Base-by-base conservation (phyloP, 2,113 vertebrate genomes). In the Muntiacus muntjak region DNA sequence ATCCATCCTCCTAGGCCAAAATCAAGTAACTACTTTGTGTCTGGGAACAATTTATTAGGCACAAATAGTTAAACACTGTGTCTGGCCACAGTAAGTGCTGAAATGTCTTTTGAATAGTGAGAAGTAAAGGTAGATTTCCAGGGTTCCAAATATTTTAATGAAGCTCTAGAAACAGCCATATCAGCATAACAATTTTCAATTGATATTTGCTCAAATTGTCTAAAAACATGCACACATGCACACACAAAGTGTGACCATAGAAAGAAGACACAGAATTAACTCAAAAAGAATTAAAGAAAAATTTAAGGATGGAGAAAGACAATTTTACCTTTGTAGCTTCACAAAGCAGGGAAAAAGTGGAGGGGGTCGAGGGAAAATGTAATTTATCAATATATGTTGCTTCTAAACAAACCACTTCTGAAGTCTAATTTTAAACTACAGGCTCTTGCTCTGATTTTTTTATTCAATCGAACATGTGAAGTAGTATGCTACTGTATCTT, bases 271-370 rank as follows among this genome's bases (percentile, higher is more conserved):
- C 2, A 83, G 40, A 79, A 91, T 57, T 52, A 95, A 84, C 15
- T 94, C 40, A 36, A 30, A 90, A 93, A 93, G 36, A 96, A 82
- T 47, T 79, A 57, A 96, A 89, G 47, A 96, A 86, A 83, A 89
- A 87, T 21, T 67, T 62, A 94, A 87, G n/a, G 10, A 71, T 43
- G 9, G 16, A 36, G 67, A 85, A 96, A 93, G 17, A 87, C 45
- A 16, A 81, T 54, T 40, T 47, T 7, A 52, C 16, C 30, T 87
- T 90, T 95, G 83, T 62, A 89, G 54, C 43, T 95, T 7, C 26
- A 82, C 28, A 13, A 43, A 9, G 9, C 64, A 7, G 47, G 14
- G 9, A 55, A 0, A 7, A 23, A 30, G 14, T 15, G 0, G 30
- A 91, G 11, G 19, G 13, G 33, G 92, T 4, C 91, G 30, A 91